phyloP scores from a whole-genome alignment of 2,113 vertebrate genomes.

The Thamnophis sirtalis region DNA sequence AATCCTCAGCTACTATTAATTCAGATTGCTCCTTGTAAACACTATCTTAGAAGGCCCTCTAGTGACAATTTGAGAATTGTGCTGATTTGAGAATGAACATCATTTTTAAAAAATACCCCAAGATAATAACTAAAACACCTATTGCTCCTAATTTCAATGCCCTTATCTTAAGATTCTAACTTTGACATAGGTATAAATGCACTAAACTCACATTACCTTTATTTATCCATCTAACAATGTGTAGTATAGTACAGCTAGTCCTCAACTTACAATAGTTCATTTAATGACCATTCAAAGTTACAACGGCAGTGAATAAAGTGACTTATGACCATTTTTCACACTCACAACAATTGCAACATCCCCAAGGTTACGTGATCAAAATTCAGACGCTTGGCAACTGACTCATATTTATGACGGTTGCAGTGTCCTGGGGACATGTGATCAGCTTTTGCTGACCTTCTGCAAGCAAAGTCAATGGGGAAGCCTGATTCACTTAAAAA shows the following conservation, averaged over 20 bases:
- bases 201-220: background rate
- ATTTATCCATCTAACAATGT: background rate
- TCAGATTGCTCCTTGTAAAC: conserved; percentile 35
- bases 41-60: conserved; percentile 68
- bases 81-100: background rate
- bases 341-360: background rate
- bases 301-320: background rate
- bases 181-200: background rate
- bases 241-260: background rate
- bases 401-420: background rate
- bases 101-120: background rate
- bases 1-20: conserved; percentile 16
- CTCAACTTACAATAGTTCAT: background rate
- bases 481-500: background rate
- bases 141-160: background rate
- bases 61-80: conserved; percentile 55
- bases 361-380: background rate
- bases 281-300: background rate
- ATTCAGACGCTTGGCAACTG: background rate
- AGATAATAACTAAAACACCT: background rate
- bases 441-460: background rate
- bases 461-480: background rate
- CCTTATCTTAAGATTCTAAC: background rate
- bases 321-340: background rate
- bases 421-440: background rate